Evolutionary conservation across 2,113 vertebrate genomes (phyloP), one percentile per base, ranked within the genome.

Genomic region (Esox niger): DNA sequence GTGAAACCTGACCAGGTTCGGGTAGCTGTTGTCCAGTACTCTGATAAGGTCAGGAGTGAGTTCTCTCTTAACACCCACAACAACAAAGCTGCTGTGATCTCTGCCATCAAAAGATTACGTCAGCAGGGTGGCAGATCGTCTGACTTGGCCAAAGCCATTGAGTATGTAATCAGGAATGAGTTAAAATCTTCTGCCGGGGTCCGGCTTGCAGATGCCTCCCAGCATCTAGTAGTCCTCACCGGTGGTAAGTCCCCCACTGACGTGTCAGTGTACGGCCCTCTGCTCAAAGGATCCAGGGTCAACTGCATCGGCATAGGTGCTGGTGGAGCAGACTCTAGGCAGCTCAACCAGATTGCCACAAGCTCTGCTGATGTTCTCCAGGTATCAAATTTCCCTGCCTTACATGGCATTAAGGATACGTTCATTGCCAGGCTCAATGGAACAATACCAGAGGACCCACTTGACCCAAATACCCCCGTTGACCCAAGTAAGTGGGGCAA

Each of bases 181-280:
- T 91, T 98, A 33, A 92, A 91, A 62, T 84, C 90, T 71, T 89
- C 92, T 2, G 87, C 94, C 0, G 97, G 97, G 2, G 92, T 93
- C 79, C 93, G 97, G 38, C 88, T 84, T 54, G 70, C 90, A 71
- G 94, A 95, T 0, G 92, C 97, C 25, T 96, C 96, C 31, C 96
- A 98, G 75, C 93, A 98, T 76, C 90, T 98, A 23, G 91, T 99
- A 0, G 88, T 98, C 61, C 89, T 99, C 54, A 95, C 97, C 0
- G 95, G 95, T 56, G 95, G 92, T 65, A 88, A 74, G 1, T 97
- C 97, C 2, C 78, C 92, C 49, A 92, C 94, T 7, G 95, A 96
- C 0, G 87, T 96, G 3, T 83, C 86, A 35, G 35, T 78, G 8
- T 89, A 88, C 64, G 90, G 95, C 6, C 86, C 74, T 0, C 38